phyloP scores from a whole-genome alignment of 2,888 invertebrate species.

The Callosobruchus maculatus region DNA sequence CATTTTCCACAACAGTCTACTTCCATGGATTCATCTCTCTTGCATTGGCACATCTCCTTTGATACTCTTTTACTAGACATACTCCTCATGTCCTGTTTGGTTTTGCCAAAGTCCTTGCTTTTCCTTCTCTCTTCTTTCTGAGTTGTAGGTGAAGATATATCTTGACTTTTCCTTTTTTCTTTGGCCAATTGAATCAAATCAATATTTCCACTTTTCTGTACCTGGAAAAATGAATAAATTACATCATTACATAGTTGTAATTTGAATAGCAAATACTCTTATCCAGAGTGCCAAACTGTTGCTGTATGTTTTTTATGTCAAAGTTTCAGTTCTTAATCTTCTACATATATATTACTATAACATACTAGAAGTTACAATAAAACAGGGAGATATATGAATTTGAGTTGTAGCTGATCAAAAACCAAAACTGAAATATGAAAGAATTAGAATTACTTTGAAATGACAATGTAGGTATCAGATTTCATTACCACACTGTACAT shows the following conservation, averaged over 20 bases:
- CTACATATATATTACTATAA: too few relatives aligned
- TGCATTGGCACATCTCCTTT: slow-evolving; percentile 5
- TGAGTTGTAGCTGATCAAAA: too few relatives aligned
- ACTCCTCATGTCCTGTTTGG: slow-evolving; percentile 2
- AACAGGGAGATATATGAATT: too few relatives aligned
- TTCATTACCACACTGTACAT: too few relatives aligned
- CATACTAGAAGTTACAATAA: too few relatives aligned
- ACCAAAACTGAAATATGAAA: too few relatives aligned
- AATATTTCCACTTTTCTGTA: slow-evolving; percentile 24
- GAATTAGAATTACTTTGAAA: too few relatives aligned
- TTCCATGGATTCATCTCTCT: slow-evolving; percentile 30
- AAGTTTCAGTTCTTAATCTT: too few relatives aligned
- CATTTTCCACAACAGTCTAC: slow-evolving; percentile 22
- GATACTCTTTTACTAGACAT: neutral
- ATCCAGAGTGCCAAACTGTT: too few relatives aligned
- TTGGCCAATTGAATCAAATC: slow-evolving; percentile 33
- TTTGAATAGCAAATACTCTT: too few relatives aligned
- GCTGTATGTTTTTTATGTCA: too few relatives aligned
- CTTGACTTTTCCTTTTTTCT: slow-evolving; percentile 30
- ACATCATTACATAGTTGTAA: neutral
- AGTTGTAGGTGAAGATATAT: slow-evolving; percentile 4
- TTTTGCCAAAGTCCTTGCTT: slow-evolving; percentile 11
- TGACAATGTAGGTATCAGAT: too few relatives aligned
- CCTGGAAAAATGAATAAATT: neutral
- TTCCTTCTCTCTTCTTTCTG: slow-evolving; percentile 19